Base-by-base conservation (phyloP, 2,888 invertebrate species). In the Leucania comma region DNA sequence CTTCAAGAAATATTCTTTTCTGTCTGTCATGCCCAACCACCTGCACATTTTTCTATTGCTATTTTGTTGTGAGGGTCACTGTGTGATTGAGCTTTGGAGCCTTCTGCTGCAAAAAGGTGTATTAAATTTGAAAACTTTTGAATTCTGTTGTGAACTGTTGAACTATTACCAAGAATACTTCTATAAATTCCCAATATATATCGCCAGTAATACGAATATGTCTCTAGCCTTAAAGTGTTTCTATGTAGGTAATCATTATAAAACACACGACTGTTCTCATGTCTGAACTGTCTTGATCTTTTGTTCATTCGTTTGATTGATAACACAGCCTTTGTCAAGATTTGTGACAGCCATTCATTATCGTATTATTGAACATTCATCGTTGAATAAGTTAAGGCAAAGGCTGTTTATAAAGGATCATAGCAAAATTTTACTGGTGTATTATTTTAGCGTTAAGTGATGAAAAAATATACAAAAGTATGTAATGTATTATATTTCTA, bases 341-440 rank as follows among this genome's bases (percentile, higher is more conserved):
- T 54, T 71, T 71, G 35, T 62, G 54, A 71, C 72, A 71, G 53
- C 26, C 12, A 17, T 24, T 14, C 20, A 71, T 71, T 71, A 71
- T 35, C 3, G 3, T 12, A 12, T 14, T 12, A 38, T 9, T 32
- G 2, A 9, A 3, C n/a, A n/a, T 8, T 48, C 0, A 48, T n/a
- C 46, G 20, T 48, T 48, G n/a, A 3, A n/a, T n/a, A n/a, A 17
- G 9, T 48, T 48, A 48, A 48, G 46, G 46, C n/a, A 8, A 48
- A n/a, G 20, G 3, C 14, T 38, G 14, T 38, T 10, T 1, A 35
- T 35, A 35, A 35, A 29, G n/a, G 35, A 35, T 35, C 35, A 35
- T 35, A 3, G 12, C 35, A 12, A 12, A 35, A 35, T 35, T 35
- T 35, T 10, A 2, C 35, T 10, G 35, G 35, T 10, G 10, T 35